phyloP scores from a whole-genome alignment of 1,140 invertebrate species.

The Nebria ingens region DNA sequence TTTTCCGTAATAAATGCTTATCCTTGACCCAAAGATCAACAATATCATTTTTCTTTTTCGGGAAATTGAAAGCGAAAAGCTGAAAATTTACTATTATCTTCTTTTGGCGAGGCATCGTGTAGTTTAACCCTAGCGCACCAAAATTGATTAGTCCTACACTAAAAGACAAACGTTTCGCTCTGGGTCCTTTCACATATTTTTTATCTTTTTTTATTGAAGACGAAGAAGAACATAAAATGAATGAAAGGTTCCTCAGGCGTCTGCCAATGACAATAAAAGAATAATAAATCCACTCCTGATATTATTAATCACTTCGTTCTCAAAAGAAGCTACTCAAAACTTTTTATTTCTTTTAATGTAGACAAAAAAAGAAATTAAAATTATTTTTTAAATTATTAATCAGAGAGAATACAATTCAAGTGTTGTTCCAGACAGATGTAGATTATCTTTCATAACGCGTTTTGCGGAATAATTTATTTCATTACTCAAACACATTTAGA shows the following conservation, averaged over 20 bases:
- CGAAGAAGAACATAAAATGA: not conserved
- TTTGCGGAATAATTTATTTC: too few relatives aligned
- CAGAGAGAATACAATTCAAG: too few relatives aligned
- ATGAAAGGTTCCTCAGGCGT: not conserved
- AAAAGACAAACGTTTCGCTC: not conserved
- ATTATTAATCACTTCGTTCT: constrained; percentile 1
- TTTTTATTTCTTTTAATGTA: too few relatives aligned
- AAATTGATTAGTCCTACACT: not conserved
- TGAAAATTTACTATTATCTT: constrained; percentile 6
- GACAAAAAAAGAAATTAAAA: too few relatives aligned
- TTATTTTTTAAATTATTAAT: too few relatives aligned
- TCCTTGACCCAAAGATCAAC: not conserved
- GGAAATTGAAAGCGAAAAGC: constrained; percentile 6
- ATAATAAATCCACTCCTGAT: not conserved
- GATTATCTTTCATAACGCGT: too few relatives aligned
- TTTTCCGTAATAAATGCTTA: not conserved
- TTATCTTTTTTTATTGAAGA: not conserved
- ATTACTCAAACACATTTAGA: too few relatives aligned
- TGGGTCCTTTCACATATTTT: not conserved
- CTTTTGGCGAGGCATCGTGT: not conserved
- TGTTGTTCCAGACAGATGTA: too few relatives aligned
- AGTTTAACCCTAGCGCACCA: not conserved
- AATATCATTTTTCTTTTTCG: constrained; percentile 1
- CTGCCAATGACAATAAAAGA: not conserved
- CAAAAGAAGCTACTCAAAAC: too few relatives aligned